phyloP scores from a whole-genome alignment of 1,140 invertebrate genomes.

The Lordiphosa stackelbergi region DNA sequence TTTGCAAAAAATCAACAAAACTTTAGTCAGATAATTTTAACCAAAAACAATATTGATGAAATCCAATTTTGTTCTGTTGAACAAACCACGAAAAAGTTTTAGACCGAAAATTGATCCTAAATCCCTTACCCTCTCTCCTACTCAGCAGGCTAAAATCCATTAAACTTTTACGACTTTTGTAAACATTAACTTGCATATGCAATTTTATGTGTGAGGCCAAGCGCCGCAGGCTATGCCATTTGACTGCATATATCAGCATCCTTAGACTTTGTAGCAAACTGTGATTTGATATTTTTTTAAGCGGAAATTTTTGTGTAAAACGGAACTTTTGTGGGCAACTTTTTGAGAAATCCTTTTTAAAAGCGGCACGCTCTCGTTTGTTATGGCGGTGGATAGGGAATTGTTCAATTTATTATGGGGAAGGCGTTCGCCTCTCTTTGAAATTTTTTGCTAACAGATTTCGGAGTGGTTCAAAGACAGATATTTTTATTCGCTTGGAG shows the following conservation, averaged over 20 bases:
- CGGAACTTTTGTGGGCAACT: constrained; percentile 11
- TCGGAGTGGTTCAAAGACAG: too few relatives aligned
- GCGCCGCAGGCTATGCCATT: constrained; percentile 38
- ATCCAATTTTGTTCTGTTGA: constrained; percentile 28
- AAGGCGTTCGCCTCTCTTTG: not conserved
- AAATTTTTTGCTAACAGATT: too few relatives aligned
- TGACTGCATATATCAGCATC: constrained; percentile 29
- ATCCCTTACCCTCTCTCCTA: constrained; percentile 1
- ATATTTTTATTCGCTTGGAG: too few relatives aligned
- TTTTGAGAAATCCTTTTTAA: too few relatives aligned
- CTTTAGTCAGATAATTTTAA: not conserved
- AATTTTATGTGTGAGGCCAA: constrained; percentile 55
- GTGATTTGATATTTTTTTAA: constrained; percentile 36
- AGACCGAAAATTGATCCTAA: constrained; percentile 2
- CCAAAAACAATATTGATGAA: constrained; percentile 14
- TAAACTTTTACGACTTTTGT: constrained; percentile 67
- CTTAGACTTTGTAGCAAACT: constrained; percentile 44
- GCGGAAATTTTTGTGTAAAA: constrained; percentile 1
- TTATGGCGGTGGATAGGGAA: constrained; percentile 10
- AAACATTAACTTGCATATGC: constrained; percentile 70
- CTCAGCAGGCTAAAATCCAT: constrained; percentile 51
- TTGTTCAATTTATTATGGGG: constrained; percentile 16
- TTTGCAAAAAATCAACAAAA: constrained; percentile 30
- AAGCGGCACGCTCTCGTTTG: not conserved
- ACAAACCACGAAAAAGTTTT: constrained; percentile 9